Evolutionary conservation across 2,888 invertebrate species (phyloP).

Genomic region (Torymus tubicola): DNA sequence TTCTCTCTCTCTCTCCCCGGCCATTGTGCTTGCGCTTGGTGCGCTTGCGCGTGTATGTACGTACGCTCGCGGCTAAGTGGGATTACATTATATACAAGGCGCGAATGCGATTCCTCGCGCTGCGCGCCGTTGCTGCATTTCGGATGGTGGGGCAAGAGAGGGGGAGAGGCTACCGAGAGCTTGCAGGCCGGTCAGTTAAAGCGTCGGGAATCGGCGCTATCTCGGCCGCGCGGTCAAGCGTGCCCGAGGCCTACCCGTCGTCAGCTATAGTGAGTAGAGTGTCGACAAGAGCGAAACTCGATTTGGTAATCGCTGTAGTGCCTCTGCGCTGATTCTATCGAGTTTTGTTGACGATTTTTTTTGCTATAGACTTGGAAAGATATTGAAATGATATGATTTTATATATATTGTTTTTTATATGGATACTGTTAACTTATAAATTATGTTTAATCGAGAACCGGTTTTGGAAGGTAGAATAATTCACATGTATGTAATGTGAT

Average conservation of each 20-base stretch:
- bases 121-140: conserved; percentile 33
- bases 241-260: not conserved
- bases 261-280: not conserved
- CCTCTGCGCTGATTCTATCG: not conserved
- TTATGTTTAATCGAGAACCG: too few species aligned
- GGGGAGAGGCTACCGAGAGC: not conserved
- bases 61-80: not conserved
- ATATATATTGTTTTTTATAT: too few species aligned
- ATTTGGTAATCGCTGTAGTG: conserved; percentile 15
- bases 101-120: conserved; percentile 20
- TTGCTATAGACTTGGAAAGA: too few species aligned
- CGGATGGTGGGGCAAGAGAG: conserved; percentile 2
- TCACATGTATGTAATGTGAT: too few species aligned
- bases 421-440: too few species aligned
- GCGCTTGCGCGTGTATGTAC: not conserved
- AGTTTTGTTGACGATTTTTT: too few species aligned
- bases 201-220: conserved; percentile 38
- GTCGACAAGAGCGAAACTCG: not conserved
- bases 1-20: too few species aligned
- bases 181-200: not conserved
- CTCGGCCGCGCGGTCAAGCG: not conserved
- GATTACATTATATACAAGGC: conserved; percentile 32
- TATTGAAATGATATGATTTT: too few species aligned
- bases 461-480: too few species aligned
- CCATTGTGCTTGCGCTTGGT: too few species aligned